Evolutionary conservation across 35 echinoderm and acorn worm genomes (phyloP), one percentile per base, ranked within the genome.

Genomic region (Stichopus chloronotus): DNA sequence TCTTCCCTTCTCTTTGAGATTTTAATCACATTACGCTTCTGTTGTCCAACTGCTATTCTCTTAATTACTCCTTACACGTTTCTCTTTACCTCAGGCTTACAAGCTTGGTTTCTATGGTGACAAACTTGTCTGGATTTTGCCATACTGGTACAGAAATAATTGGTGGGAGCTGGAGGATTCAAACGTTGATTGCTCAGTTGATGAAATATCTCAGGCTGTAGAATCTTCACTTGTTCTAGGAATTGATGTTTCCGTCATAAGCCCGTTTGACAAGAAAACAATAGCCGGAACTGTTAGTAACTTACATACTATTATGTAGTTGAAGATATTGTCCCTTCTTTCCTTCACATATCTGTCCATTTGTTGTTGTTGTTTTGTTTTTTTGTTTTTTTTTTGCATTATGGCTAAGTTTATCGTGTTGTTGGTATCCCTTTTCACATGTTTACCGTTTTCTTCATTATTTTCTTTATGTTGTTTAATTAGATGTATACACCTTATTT

Each of bases 181-280:
- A 21, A 25, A 88, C 12, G 57, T 88, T 3, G 85, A 88, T 24
- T 88, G 85, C 19, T 58, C 85, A 58, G 22, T 25, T 9, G 53
- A 63, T 8, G 58, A 88, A 88, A 21, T 88, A 52, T 24, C 85
- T 19, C 53, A 88, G 14, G 60, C 60, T 53, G 25, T 88, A 60
- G 85, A 88, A 88, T 88, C 85, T 9, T 88, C 85, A 7, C 25
- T 88, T 13, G 61, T 88, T 14, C 25, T 88, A 10, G 86, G 86
- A 61, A 25, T 69, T 4, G 86, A 88, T 88, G 86, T 88, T 11
- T 58, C 54, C 54, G 19, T 58, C 4, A 58, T 65, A 5, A 88
- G 86, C 58, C 86, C 86, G 17, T 52, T 88, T 55, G 58, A 88
- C 55, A 88, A 20, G 61, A 69, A 17, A 14, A 88, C 86, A 14